phyloP scores from a whole-genome alignment of 2,888 invertebrate genomes.

The Tuberolachnus salignus region DNA sequence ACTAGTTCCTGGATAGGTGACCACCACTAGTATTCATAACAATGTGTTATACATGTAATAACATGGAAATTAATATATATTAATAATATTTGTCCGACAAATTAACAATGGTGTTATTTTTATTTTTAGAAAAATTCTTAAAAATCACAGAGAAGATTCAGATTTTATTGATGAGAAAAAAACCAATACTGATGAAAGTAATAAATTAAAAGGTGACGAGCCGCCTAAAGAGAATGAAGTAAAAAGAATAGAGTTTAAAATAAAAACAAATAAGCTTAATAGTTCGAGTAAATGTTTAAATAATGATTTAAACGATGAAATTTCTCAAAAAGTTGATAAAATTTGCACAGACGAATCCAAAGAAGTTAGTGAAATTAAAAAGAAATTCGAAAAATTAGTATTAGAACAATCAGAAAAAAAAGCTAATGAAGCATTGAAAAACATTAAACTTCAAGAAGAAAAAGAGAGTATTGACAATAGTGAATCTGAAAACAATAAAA shows the following conservation, averaged over 20 bases:
- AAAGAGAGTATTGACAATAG: neutral
- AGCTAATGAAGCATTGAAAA: slow-evolving; percentile 19
- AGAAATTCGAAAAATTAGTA: slow-evolving; percentile 7
- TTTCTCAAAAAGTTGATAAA: slow-evolving; percentile 6
- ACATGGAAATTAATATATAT: neutral
- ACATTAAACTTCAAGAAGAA: neutral
- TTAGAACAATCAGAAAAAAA: slow-evolving; percentile 24
- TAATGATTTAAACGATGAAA: slow-evolving; percentile 37
- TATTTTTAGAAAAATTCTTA: slow-evolving; percentile 56
- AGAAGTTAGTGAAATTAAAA: slow-evolving; percentile 22
- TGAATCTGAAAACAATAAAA: slow-evolving; percentile 28
- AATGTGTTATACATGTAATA: no score
- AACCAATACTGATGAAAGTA: slow-evolving; percentile 54
- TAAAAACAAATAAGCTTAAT: slow-evolving; percentile 22
- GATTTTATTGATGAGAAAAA: slow-evolving; percentile 48
- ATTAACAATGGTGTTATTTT: neutral
- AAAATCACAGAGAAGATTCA: slow-evolving; percentile 50
- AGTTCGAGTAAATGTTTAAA: slow-evolving; percentile 35
- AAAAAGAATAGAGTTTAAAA: slow-evolving; percentile 40
- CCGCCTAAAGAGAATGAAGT: slow-evolving; percentile 19
- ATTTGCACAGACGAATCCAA: neutral
- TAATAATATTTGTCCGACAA: no score
- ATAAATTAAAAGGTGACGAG: slow-evolving; percentile 23
- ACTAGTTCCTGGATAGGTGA: no score
- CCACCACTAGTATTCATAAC: no score